Evolutionary conservation across 2,888 invertebrate species (phyloP).

Genomic region (Apodemia duryi): DNA sequence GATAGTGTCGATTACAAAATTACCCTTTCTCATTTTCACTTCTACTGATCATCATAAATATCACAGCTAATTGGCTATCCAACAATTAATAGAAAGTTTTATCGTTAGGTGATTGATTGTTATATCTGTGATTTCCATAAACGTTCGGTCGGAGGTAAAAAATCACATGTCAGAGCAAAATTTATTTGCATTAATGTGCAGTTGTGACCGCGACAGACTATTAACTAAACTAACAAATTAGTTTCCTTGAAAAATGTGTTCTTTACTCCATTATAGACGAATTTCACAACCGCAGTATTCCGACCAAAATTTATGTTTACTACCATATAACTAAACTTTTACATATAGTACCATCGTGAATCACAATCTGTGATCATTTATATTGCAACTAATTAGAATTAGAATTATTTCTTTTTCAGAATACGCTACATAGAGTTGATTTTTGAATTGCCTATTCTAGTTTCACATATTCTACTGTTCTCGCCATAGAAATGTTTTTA

Average conservation of each 20-base stretch:
- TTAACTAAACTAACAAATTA: conserved; percentile 9
- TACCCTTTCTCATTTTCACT: conserved; percentile 13
- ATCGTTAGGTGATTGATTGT: conserved; percentile 12
- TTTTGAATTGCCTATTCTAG: no score
- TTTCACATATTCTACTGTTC: no score
- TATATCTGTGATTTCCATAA: conserved; percentile 5
- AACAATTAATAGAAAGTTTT: conserved; percentile 11
- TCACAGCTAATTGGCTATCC: conserved; percentile 1
- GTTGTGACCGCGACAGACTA: neutral
- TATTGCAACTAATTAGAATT: no score
- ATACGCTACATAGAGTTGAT: no score
- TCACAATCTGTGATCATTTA: no score
- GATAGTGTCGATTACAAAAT: conserved; percentile 4
- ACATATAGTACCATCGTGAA: no score
- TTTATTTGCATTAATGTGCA: conserved; percentile 2
- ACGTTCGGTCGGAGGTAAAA: conserved; percentile 3
- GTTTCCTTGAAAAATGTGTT: neutral
- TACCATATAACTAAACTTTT: no score
- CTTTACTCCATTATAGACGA: no score
- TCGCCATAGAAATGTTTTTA: no score
- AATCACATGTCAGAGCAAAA: conserved; percentile 7
- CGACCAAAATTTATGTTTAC: neutral
- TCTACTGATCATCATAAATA: conserved; percentile 9
- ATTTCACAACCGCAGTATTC: neutral
- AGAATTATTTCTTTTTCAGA: no score